Evolutionary conservation across 2,113 vertebrate genomes (phyloP).

Genomic region (Vireo altiloquus): DNA sequence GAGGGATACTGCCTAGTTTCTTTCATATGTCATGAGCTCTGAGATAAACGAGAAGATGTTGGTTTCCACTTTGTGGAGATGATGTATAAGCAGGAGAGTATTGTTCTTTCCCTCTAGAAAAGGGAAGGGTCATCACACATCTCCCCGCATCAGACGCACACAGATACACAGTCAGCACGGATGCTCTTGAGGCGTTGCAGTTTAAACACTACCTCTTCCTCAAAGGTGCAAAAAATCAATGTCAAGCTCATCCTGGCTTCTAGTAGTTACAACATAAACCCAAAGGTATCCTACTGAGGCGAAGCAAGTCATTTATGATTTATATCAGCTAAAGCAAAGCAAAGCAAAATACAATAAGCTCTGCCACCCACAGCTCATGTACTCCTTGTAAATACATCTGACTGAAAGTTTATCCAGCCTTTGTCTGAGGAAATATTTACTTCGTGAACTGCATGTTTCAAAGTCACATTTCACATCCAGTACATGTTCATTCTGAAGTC

Average conservation of each 20-base stretch:
- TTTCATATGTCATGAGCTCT: background rate
- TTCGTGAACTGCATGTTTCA: background rate
- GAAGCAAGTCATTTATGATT: background rate
- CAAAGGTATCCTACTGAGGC: background rate
- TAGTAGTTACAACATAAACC: background rate
- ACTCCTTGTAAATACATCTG: background rate
- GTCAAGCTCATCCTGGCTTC: background rate
- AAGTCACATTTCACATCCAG: background rate
- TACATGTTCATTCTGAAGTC: background rate
- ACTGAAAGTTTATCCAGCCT: background rate
- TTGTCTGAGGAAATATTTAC: background rate
- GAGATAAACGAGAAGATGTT: background rate
- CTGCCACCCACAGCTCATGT: background rate
- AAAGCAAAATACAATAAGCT: background rate
- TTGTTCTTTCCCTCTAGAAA: background rate
- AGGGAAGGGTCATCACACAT: background rate
- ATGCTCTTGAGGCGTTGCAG: background rate
- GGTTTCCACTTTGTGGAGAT: background rate
- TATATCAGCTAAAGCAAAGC: background rate
- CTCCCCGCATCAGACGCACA: fast-evolving
- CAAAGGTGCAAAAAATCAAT: background rate
- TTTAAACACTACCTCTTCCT: background rate
- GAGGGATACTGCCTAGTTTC: background rate
- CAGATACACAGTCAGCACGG: fast-evolving
- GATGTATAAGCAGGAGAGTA: background rate